A percentile compares a stretch with the other conserved stretches of the same genome.
Evolutionary conservation across 2,797 vertebrate species (phyloP).

Genomic region (Coilia nasus): DNA sequence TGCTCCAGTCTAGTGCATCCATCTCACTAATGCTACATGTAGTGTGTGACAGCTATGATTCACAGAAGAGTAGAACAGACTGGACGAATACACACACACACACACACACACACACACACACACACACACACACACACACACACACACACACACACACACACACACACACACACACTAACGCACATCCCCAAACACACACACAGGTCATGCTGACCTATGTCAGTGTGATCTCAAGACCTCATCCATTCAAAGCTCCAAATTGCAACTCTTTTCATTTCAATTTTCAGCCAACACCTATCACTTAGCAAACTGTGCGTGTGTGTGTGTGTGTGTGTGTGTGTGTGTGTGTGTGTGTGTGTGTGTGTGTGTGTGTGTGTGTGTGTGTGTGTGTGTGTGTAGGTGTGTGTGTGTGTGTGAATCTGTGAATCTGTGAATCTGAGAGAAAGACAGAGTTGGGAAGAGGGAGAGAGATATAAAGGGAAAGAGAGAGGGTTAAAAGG

Average conservation of each 20-base stretch:
- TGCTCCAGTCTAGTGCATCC: conserved; percentile 43
- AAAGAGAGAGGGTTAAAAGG: background rate
- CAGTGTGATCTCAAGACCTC: background rate
- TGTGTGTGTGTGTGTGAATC: background rate
- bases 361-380: too few relatives aligned
- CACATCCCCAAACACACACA: conserved; percentile 29
- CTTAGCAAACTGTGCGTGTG: too few relatives aligned
- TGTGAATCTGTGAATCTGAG: background rate
- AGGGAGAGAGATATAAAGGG: too few relatives aligned
- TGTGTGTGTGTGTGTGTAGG: background rate
- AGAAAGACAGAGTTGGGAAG: too few relatives aligned
- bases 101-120: background rate
- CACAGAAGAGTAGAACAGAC: conserved; percentile 35
- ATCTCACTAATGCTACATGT: too few relatives aligned
- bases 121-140: background rate
- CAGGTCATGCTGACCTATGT: background rate
- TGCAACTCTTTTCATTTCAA: background rate
- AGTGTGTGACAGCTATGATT: conserved; percentile 53
- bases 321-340: too few relatives aligned
- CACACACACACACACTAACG: conserved; percentile 44
- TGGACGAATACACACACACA: background rate
- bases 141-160: background rate
- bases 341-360: too few relatives aligned
- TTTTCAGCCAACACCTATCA: background rate
- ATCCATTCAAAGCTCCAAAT: background rate